These are phyloP conservation scores for Pogonus chalceus DNA, from an alignment of 1,140 invertebrate species.

Conservation along the genomic window DNA sequence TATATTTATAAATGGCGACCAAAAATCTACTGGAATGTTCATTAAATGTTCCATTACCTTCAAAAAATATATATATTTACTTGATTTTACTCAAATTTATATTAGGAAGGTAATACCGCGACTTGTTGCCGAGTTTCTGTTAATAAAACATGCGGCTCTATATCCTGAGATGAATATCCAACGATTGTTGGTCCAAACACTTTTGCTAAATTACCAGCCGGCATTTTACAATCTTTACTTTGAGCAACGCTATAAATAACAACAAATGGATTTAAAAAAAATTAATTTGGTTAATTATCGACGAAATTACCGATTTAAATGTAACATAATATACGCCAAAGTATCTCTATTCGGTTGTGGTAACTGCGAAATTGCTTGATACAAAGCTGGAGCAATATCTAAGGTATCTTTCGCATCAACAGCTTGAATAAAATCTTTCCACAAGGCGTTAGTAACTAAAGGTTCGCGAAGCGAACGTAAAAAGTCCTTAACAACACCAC, in stretches of 20 bases:
- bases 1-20: constrained; percentile 48
- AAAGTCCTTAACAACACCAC: constrained; percentile 81
- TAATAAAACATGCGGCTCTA: constrained; percentile 50
- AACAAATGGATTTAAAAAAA: constrained; percentile 12
- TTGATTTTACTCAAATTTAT: neutral
- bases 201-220: constrained; percentile 62
- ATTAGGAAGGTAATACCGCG: constrained; percentile 32
- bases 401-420: constrained; percentile 37
- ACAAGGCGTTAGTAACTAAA: constrained; percentile 62
- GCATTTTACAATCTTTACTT: constrained; percentile 67
- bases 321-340: constrained; percentile 72
- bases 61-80: constrained; percentile 16
- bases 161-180: constrained; percentile 62
- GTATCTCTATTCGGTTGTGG: constrained; percentile 82
- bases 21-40: constrained; percentile 54
- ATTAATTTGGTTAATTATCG: constrained; percentile 5
- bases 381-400: constrained; percentile 40
- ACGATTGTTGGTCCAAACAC: constrained; percentile 80
- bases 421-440: constrained; percentile 69
- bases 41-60: constrained; percentile 58
- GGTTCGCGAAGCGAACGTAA: constrained; percentile 71
- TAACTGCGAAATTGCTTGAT: constrained; percentile 58
- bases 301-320: constrained; percentile 58
- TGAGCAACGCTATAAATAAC: constrained; percentile 50
- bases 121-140: constrained; percentile 50